Evolutionary conservation across 2,888 invertebrate genomes (phyloP).

Genomic region (Lamproptera curius): DNA sequence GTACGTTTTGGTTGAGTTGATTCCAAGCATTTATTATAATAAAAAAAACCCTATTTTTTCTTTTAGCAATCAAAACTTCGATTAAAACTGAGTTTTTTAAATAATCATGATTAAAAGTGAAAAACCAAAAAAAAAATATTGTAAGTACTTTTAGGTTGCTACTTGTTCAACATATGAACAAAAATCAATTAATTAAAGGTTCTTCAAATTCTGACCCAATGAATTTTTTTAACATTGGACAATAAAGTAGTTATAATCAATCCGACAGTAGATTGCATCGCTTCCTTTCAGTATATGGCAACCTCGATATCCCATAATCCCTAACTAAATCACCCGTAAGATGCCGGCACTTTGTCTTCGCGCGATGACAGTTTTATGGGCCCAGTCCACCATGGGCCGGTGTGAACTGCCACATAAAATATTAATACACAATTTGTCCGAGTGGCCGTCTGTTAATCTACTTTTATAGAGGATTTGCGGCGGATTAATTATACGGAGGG

Average conservation of each 20-base stretch:
- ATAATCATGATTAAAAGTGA: no score
- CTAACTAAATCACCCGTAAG: slow-evolving; percentile 68
- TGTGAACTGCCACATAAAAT: slow-evolving; percentile 70
- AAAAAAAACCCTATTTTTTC: no score
- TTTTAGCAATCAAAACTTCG: no score
- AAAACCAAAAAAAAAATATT: no score
- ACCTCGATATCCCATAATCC: slow-evolving; percentile 53
- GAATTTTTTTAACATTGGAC: no score
- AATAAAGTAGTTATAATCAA: slow-evolving; percentile 14
- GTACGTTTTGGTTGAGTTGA: no score
- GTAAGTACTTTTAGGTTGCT: no score
- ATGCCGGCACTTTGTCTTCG: slow-evolving; percentile 64
- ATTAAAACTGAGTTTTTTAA: no score
- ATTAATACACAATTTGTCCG: slow-evolving; percentile 78
- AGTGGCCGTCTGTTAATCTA: slow-evolving; percentile 70
- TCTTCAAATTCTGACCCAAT: no score
- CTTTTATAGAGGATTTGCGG: slow-evolving; percentile 62
- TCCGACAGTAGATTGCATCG: slow-evolving; percentile 5
- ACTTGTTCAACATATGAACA: no score
- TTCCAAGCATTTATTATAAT: no score
- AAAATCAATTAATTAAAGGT: no score
- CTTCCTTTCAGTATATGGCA: slow-evolving; percentile 24
- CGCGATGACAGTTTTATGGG: slow-evolving; percentile 72
- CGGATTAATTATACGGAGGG: slow-evolving; percentile 54
- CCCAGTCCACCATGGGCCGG: slow-evolving; percentile 38